Base-by-base conservation (phyloP, 1,140 invertebrate species). In the Bombus balteatus region DNA sequence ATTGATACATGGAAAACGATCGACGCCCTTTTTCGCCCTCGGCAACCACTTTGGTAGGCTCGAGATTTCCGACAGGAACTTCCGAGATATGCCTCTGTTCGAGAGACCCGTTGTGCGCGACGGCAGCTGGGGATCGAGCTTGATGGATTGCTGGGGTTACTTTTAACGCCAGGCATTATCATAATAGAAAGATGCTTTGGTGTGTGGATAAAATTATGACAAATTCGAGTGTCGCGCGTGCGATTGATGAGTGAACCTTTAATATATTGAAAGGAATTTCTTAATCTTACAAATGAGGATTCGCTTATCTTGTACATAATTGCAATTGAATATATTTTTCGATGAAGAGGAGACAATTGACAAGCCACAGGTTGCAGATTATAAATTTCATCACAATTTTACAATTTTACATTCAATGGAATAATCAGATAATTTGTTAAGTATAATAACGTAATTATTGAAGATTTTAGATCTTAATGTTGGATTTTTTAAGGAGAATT, bases 1-100 rank as follows among this genome's bases (percentile, higher is more conserved):
- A 88, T 89, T 88, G 82, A 89, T 83, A 84, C 41, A 34, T 83
- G 70, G 62, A 62, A 82, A 86, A 43, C 68, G 41, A 83, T 53
- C 47, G 6, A 53, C 18, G 47, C 47, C 47, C 18, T 53, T 53
- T 53, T 22, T 22, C 47, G 6, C 47, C 87, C 68, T 43, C 65
- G 9, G 37, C 53, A 78, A 53, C 9, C 43, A 41, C 75, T 70
- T 47, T 43, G 39, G 6, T 10, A 62, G 43, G 22, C 65, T 37
- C 47, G 74, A 88, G 57, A 88, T 85, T 85, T 85, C 43, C 72
- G 39, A 68, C 77, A 57, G 39, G 34, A 41, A 76, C 34, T 82
- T 86, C 85, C 70, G 74, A 79, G 62, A 57, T 57, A 70, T 41
- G 28, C 22, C 18, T 25, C 47, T 43, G 41, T 32, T 81, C n/a